Base-by-base conservation (phyloP, 2,888 invertebrate genomes). In the Calameuta idolon region DNA sequence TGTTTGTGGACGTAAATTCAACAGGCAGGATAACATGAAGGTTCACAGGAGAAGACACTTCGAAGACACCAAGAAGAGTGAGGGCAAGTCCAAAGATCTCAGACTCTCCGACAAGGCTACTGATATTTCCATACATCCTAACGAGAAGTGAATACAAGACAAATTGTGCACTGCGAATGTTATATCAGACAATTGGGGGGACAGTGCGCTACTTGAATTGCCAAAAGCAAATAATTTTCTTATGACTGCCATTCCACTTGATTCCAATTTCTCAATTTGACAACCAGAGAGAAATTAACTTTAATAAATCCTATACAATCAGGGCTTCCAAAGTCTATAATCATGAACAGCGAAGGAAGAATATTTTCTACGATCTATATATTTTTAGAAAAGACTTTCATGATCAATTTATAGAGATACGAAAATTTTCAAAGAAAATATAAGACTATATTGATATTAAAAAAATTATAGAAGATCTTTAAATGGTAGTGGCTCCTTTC, bases 1-100 rank as follows among this genome's bases (percentile, higher is more conserved):
- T 0, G 91, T 91, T 68, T 91, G 91, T 76, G 91, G 91, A 1
- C 86, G 90, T 37, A 89, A 89, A 79, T 91, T 91, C 75, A 91
- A 91, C 79, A 85, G 91, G 12, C 87, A 90, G n/a, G 91, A 91
- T 68, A 91, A 91, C 55, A 91, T 91, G 91, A 91, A 91, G 78
- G 91, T 91, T 55, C 91, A 91, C 74, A 85, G 89, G 74, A 91
- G 89, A 82, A 86, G 91, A 79, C 91, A 91, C 80, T 89, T 90
- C 34, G 86, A 86, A 23, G 85, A 87, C 55, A 77, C 82, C 33
- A 84, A 81, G 9, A 85, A 85, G 35, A 87, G 83, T 30, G 84
- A 81, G n/a, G 79, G 73, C 3, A 81, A 79, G 35, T 30, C 30
- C 4, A 74, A 34, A 9, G 71, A 34, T 15, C 71, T 71, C 9